Evolutionary conservation across 1,140 invertebrate genomes (phyloP), one percentile per base, ranked within the genome.

Genomic region (Cotesia glomerata): DNA sequence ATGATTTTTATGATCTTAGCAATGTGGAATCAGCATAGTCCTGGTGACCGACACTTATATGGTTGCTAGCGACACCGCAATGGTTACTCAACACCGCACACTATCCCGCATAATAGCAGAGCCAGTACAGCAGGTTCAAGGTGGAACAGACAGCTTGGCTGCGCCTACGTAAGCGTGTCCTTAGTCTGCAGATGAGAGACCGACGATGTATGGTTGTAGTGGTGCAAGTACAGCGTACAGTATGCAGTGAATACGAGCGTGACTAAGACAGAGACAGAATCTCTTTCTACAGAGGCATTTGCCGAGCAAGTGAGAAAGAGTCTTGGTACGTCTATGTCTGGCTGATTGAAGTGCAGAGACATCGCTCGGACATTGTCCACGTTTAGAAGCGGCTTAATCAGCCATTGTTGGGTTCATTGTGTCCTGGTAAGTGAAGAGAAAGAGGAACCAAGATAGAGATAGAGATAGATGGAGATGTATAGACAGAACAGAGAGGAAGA

Each of bases 331-430:
- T 72, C 66, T 71, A 69, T 72, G 75, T 72, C 71, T 77, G 76
- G 79, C 71, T 77, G 81, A 83, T 83, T 81, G 77, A 83, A 81
- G 77, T 73, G 66, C 72, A 71, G 72, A 71, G 78, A 69, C 66
- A 69, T 54, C 72, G 76, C 69, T 78, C 49, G 74, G 75, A 82
- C 81, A 77, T 73, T 81, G 78, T 79, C 77, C 77, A 78, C 79
- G 75, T 76, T 80, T 80, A 77, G 77, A 84, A 82, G 81, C 80
- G 79, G 78, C 79, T 84, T 84, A 84, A 84, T 83, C 80, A 81
- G 74, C 77, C 71, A 81, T 81, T 81, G 78, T 81, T 73, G 77
- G 76, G 73, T 72, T 59, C 58, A 67, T 69, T 65, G 66, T 63
- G 62, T 59, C 14, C 18, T 36, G 56, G 7, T 56, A n/a, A 11